Percentiles rank a stretch among this genome's conserved stretches.
phyloP scores from a whole-genome alignment of 2,113 vertebrate species.

The Phylloscopus whistleri region DNA sequence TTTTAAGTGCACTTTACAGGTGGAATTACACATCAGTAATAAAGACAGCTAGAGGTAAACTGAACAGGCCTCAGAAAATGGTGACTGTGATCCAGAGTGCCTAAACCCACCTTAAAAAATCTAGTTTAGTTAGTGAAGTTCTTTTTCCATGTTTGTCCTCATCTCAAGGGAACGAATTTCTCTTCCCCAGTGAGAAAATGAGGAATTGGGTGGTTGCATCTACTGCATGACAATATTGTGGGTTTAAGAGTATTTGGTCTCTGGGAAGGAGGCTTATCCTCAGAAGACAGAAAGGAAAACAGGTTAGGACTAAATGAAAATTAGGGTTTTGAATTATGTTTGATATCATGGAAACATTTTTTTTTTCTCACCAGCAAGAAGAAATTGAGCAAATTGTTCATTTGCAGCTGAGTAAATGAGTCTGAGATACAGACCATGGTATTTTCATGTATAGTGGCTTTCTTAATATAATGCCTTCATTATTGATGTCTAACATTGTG shows the following conservation, averaged over 20 bases:
- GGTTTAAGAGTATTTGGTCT: not conserved
- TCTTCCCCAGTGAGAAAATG: not conserved
- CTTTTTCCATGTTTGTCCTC: not conserved
- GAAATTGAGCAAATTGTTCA: not conserved
- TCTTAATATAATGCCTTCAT: not conserved
- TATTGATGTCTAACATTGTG: not conserved
- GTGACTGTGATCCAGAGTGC: not conserved
- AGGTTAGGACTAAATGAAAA: not conserved
- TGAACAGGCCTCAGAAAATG: not conserved
- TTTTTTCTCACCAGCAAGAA: not conserved
- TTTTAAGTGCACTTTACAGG: accelerated
- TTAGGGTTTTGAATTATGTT: not conserved
- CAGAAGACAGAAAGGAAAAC: not conserved
- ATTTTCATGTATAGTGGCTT: not conserved
- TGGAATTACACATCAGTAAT: not conserved
- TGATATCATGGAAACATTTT: not conserved
- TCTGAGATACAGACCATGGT: not conserved
- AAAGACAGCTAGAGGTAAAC: not conserved
- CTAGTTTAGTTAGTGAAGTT: not conserved
- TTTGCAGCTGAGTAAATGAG: not conserved
- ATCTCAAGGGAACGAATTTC: not conserved
- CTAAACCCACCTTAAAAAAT: not conserved
- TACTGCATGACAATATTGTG: accelerated
- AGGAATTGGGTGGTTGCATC: not conserved
- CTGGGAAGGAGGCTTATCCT: not conserved